phyloP scores from a whole-genome alignment of 2,888 invertebrate genomes.

The Aporophyla lueneburgensis region DNA sequence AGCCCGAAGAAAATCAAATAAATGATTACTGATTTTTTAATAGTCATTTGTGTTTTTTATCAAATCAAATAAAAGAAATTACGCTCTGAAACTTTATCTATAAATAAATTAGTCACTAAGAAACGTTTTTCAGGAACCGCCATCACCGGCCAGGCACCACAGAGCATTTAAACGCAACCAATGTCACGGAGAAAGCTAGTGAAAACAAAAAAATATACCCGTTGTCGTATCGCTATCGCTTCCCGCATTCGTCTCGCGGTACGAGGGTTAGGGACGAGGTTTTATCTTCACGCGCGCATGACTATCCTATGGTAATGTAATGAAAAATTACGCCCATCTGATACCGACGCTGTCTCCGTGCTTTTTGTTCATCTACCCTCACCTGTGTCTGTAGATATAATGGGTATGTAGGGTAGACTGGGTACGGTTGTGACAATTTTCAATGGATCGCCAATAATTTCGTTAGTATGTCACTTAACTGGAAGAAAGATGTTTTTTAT shows the following conservation, averaged over 20 bases:
- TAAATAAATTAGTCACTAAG: no score
- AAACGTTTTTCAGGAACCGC: neutral
- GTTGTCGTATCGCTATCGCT: conserved; percentile 56
- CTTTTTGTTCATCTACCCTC: conserved; percentile 70
- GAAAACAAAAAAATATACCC: conserved; percentile 1
- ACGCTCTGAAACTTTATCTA: no score
- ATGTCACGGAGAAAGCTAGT: conserved; percentile 1
- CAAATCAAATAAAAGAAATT: no score
- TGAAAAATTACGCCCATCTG: conserved; percentile 90
- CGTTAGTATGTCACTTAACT: no score
- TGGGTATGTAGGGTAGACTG: neutral
- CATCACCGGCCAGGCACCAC: no score
- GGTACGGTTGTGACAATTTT: no score
- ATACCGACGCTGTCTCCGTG: conserved; percentile 80
- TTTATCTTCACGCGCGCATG: conserved; percentile 90
- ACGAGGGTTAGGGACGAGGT: conserved; percentile 76
- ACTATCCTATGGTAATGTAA: conserved; percentile 89
- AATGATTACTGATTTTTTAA: neutral
- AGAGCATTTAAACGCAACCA: no score
- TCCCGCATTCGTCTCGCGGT: conserved; percentile 73
- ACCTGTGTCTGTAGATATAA: conserved; percentile 24
- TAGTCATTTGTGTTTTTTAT: neutral
- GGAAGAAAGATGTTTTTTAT: no score
- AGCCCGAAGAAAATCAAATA: neutral
- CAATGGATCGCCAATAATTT: no score